phyloP scores from a whole-genome alignment of 2,888 invertebrate genomes.

The Julus scanicus region DNA sequence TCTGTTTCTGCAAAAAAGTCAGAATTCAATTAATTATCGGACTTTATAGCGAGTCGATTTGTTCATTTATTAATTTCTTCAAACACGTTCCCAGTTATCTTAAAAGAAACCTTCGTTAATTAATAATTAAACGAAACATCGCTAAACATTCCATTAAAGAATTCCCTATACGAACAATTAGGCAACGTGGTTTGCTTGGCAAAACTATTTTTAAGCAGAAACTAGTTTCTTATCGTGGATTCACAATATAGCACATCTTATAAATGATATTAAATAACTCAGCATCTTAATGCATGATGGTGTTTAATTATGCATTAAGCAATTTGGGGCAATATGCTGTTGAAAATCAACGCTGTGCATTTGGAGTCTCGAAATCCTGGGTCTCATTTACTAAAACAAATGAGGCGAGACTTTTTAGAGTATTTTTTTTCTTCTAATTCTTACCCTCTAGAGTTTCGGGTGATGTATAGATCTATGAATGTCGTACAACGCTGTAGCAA shows the following conservation, averaged over 20 bases:
- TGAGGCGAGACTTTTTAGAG: neutral
- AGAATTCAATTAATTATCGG: too few relatives aligned
- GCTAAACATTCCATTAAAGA: neutral
- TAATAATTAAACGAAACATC: neutral
- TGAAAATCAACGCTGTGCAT: constrained; percentile 16
- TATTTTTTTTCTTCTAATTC: neutral
- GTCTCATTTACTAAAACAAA: constrained; percentile 11
- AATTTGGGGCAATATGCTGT: neutral
- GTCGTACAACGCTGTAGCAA: neutral
- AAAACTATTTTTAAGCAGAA: neutral
- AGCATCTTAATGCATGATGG: neutral
- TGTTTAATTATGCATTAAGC: constrained; percentile 29
- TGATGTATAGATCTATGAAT: neutral
- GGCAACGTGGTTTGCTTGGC: neutral
- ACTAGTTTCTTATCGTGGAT: neutral
- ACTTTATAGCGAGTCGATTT: too few relatives aligned
- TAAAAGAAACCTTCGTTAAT: neutral
- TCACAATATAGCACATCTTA: neutral
- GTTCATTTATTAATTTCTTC: neutral
- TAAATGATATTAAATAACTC: constrained; percentile 35
- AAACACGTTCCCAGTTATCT: neutral
- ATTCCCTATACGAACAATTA: neutral
- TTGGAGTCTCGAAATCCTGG: neutral
- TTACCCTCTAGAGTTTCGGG: neutral
- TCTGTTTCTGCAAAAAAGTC: too few relatives aligned